Percentiles rank a stretch among this genome's conserved stretches.
Evolutionary conservation across 2,797 vertebrate species (phyloP).

Genomic region (Galagoides demidoff): DNA sequence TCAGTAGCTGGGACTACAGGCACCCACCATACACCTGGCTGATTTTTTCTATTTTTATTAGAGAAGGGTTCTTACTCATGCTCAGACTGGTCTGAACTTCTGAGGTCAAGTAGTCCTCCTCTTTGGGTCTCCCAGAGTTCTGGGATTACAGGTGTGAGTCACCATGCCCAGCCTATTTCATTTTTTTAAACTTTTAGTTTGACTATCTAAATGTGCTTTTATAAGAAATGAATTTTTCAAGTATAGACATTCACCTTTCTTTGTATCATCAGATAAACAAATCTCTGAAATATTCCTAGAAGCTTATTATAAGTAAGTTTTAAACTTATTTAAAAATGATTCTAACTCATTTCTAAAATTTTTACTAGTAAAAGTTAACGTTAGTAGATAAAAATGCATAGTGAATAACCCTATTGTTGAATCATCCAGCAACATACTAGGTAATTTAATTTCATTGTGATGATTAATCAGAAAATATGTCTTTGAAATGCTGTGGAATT

Average conservation of each 20-base stretch:
- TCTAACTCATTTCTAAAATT: constrained; percentile 34
- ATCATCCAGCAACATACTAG: constrained; percentile 9
- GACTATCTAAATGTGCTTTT: not conserved
- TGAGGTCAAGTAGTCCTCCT: no score
- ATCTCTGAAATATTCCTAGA: not conserved
- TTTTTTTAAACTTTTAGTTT: not conserved
- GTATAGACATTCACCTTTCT: not conserved
- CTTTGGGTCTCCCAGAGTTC: no score
- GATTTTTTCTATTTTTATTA: no score
- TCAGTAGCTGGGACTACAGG: no score
- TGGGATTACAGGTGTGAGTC: no score
- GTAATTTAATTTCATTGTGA: constrained; percentile 27
- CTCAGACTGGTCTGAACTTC: no score
- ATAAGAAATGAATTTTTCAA: not conserved
- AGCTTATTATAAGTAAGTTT: not conserved
- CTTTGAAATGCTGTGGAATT: not conserved
- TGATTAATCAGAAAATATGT: not conserved
- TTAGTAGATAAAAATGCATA: constrained; percentile 8
- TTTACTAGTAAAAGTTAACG: not conserved
- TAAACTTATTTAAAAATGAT: not conserved
- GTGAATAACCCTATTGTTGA: not conserved
- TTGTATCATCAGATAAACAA: not conserved
- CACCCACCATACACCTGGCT: no score
- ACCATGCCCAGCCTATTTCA: no score
- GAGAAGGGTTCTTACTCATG: no score